Evolutionary conservation across 2,113 vertebrate species (phyloP).

Genomic region (Melanocharis versteri): DNA sequence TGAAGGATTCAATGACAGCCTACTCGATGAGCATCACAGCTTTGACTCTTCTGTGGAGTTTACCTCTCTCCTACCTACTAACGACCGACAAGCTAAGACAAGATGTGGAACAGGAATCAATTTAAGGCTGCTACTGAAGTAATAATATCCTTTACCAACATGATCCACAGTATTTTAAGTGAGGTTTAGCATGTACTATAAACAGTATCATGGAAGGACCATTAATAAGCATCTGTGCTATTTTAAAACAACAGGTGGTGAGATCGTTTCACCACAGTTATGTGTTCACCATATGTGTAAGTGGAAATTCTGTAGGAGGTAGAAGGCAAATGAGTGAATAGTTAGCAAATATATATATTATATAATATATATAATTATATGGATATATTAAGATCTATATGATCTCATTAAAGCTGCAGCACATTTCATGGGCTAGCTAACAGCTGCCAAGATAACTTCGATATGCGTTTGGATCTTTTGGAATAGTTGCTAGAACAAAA

Average conservation of each 20-base stretch:
- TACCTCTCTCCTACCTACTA: neutral
- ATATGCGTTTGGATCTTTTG: neutral
- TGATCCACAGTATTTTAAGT: constrained; percentile 54
- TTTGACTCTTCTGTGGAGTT: neutral
- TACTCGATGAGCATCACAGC: neutral
- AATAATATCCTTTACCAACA: constrained; percentile 52
- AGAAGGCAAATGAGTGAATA: constrained; percentile 54
- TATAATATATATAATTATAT: constrained; percentile 39
- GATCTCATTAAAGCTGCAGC: constrained; percentile 48
- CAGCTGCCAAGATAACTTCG: neutral
- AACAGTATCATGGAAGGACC: constrained; percentile 48
- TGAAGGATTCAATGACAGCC: neutral
- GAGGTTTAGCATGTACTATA: constrained; percentile 55
- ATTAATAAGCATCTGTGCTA: constrained; percentile 62
- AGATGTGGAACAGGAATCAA: neutral
- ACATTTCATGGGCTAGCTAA: constrained; percentile 25
- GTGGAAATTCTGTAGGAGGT: constrained; percentile 56
- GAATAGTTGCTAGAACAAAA: neutral
- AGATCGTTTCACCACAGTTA: constrained; percentile 58
- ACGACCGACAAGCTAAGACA: neutral
- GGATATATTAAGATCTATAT: constrained; percentile 29
- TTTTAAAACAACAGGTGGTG: constrained; percentile 66
- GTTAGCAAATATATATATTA: constrained; percentile 58
- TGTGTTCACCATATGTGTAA: constrained; percentile 53
- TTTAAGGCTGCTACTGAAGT: constrained; percentile 10